Evolutionary conservation across 2,797 vertebrate genomes (phyloP).

Genomic region (Champsocephalus gunnari): DNA sequence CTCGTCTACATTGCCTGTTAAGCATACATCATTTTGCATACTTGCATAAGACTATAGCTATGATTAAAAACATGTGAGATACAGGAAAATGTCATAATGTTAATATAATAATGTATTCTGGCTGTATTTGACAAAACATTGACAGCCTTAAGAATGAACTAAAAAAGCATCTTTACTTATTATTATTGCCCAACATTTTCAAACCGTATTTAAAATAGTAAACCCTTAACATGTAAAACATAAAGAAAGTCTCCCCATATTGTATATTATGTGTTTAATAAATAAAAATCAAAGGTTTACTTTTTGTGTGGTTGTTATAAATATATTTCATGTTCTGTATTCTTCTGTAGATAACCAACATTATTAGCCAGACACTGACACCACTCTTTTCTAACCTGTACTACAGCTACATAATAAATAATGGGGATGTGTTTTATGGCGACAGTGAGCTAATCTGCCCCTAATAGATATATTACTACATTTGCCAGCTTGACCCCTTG

Average conservation of each 20-base stretch:
- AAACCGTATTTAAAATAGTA: not conserved
- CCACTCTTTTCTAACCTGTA: constrained; percentile 4
- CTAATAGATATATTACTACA: constrained; percentile 65
- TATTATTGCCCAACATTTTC: not conserved
- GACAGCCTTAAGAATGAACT: constrained; percentile 1
- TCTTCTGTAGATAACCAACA: not conserved
- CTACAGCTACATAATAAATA: not conserved
- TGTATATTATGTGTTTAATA: not conserved
- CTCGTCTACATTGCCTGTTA: not conserved
- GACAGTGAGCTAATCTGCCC: constrained; percentile 62
- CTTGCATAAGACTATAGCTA: constrained; percentile 1
- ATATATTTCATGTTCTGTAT: no score
- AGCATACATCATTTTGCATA: not conserved
- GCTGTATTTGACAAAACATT: not conserved
- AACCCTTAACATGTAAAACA: not conserved
- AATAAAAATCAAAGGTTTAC: fast-evolving
- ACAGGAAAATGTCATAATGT: no score
- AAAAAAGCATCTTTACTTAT: not conserved
- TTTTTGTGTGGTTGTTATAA: not conserved
- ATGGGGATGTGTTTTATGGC: constrained; percentile 15
- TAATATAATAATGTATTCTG: no score
- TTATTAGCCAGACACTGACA: not conserved
- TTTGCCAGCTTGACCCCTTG: constrained; percentile 61
- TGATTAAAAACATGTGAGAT: constrained; percentile 8
- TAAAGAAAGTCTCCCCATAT: not conserved